Conservation (phyloP, 1,140 invertebrate genomes). For the Drosophila rufa region DNA sequence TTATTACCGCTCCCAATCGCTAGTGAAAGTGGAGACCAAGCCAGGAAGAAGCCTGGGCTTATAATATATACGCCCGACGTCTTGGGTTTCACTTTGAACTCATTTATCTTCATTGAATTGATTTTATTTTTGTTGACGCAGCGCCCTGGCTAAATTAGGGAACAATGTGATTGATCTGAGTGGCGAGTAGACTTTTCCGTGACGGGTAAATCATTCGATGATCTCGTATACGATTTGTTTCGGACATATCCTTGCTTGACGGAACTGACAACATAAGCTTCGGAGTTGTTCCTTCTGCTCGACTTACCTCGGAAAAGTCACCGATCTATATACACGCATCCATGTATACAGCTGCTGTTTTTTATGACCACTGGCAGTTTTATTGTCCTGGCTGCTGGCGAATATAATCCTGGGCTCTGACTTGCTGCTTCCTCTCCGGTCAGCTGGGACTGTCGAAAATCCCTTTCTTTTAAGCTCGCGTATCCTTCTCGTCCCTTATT, state of each 20-base stretch:
- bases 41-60: background rate
- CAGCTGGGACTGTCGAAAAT: conserved; percentile 52
- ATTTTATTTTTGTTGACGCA: conserved; percentile 41
- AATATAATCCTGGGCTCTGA: conserved; percentile 58
- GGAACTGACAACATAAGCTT: conserved; percentile 57
- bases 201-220: conserved; percentile 16
- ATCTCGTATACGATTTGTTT: conserved; percentile 29
- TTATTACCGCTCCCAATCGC: conserved; percentile 41
- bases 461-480: conserved; percentile 49
- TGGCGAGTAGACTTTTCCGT: background rate
- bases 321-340: conserved; percentile 27
- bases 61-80: conserved; percentile 13
- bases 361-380: conserved; percentile 36
- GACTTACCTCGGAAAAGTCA: conserved; percentile 66
- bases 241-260: conserved; percentile 24
- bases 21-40: conserved; percentile 12
- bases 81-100: conserved; percentile 46
- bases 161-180: conserved; percentile 50
- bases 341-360: conserved; percentile 23
- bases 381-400: conserved; percentile 40
- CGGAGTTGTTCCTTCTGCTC: conserved; percentile 41
- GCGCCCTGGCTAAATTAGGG: conserved; percentile 12
- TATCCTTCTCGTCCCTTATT: conserved; percentile 41
- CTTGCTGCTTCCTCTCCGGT: conserved; percentile 37
- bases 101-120: conserved; percentile 69